Evolutionary conservation across 2,113 vertebrate genomes (phyloP), one percentile per base, ranked within the genome.

Genomic region (Melospiza melodia): DNA sequence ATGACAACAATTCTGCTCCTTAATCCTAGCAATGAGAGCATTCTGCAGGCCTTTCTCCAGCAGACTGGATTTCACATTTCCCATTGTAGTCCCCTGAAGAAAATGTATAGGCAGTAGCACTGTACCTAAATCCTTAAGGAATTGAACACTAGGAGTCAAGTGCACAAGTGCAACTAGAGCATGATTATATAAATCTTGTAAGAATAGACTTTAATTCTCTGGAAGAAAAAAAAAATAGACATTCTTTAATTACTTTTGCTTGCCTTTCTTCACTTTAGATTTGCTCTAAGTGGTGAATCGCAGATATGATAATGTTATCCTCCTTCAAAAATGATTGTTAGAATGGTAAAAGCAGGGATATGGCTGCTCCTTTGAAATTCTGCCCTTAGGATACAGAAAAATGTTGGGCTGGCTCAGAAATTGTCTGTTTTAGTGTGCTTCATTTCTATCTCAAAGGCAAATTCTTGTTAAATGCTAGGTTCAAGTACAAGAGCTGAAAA

Each of bases 211-310:
- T 82, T 54, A 89, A 91, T 89, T 73, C 21, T 76, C 37, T 59
- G 52, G 21, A 65, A 57, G 9, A 39, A 85, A 91, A 95, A 41
- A 43, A 43, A 95, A 76, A 41, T 12, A 76, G 33, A 58, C 6
- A 31, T 66, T 81, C n/a, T 91, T 93, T 85, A 91, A 91, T 93
- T 84, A 55, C 46, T 91, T 95, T 49, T 85, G 7, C 39, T 85
- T 77, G 46, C 41, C 71, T 90, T 96, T 89, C 82, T 88, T 95
- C 24, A 37, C 21, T 92, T 89, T 35, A 61, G 44, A 65, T 91
- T 89, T 91, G 27, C 66, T 86, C 11, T 31, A 66, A 93, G 78
- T 72, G n/a, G 37, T 61, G 62, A 95, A 73, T 82, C 0, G 0
- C 25, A 78, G 79, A 83, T 62, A 84, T 35, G 67, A 73, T 82